Evolutionary conservation across 2,888 invertebrate species (phyloP), one percentile per base, ranked within the genome.

Genomic region (Pachycephus smyrnensis): DNA sequence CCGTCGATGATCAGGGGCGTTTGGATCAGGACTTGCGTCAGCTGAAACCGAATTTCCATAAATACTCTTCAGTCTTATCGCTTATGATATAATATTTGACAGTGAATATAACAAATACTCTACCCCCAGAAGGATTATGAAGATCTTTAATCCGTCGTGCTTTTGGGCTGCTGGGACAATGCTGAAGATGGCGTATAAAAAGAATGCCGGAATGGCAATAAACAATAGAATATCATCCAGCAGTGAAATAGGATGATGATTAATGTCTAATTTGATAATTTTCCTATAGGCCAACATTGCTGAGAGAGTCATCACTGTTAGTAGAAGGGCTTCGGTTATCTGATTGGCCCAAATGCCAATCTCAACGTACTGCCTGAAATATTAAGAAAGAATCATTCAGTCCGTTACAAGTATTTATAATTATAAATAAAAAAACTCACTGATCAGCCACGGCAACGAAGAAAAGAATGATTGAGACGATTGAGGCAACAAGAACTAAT

Each of bases 1-100:
- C 95, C 95, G 86, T 96, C 96, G 82, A 95, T 94, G 73, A 96
- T 94, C 79, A 96, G 93, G 0, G 95, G 94, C 0, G 96, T 96
- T 91, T 96, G 96, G 3, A 96, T 91, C 23, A 96, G 89, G 0
- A 96, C 94, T 93, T 96, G 95, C 23, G 95, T 87, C n/a, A 95
- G 92, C 95, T 95, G 88, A 79, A 90, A 88, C n/a, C 36, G 23
- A 33, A 15, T 33, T 31, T 71, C n/a, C 11, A 80, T 68, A 23
- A 68, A 80, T 80, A 76, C 55, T 9, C 23, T 23, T 55, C 23
- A 9, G 23, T 36, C 68, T 31, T 37, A 79, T 30, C 4, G 36
- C 33, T 31, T 12, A 75, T 4, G 15, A 71, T 12, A 69, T 76
- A 2, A 12, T 69, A 37, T 79, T 55, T 23, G 9, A 55, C 69